Percentiles rank a stretch among this genome's conserved stretches.
phyloP scores from a whole-genome alignment of 1,140 invertebrate species.

The Drosophila sproati region DNA sequence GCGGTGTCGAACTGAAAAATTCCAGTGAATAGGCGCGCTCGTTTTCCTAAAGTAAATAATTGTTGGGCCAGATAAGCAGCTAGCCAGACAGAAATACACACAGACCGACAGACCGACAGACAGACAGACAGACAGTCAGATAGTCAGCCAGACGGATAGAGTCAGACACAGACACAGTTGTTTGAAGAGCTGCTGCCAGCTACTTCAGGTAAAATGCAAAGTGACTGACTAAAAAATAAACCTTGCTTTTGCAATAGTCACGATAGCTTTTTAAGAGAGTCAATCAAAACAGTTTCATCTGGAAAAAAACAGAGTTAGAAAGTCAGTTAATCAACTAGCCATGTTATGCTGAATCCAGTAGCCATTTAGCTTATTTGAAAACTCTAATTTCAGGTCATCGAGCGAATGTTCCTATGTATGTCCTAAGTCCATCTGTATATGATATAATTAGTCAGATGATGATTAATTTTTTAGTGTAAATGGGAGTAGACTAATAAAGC shows the following conservation, averaged over 20 bases:
- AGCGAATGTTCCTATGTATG: too few relatives aligned
- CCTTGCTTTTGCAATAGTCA: slow-evolving; percentile 1
- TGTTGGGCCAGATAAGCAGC: slow-evolving; percentile 58
- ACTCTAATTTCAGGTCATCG: too few relatives aligned
- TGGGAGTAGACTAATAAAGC: too few relatives aligned
- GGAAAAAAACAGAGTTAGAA: too few relatives aligned
- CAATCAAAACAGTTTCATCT: not conserved
- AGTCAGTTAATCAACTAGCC: too few relatives aligned
- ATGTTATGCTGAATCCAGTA: too few relatives aligned
- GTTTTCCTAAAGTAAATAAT: slow-evolving; percentile 45
- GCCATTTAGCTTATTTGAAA: too few relatives aligned
- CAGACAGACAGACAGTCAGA: slow-evolving; percentile 39
- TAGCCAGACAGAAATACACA: slow-evolving; percentile 13
- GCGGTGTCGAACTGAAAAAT: slow-evolving; percentile 58
- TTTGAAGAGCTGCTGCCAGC: slow-evolving; percentile 6
- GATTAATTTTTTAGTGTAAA: too few relatives aligned
- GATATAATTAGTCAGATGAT: too few relatives aligned
- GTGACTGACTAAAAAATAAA: not conserved
- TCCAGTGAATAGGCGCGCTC: slow-evolving; percentile 70
- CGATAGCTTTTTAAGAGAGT: not conserved
- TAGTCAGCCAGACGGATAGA: not conserved
- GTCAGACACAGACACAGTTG: slow-evolving; percentile 8
- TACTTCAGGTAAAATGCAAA: slow-evolving; percentile 7
- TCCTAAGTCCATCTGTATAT: too few relatives aligned
- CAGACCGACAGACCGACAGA: slow-evolving; percentile 35